Conservation (phyloP, 1,140 invertebrate species). For the Whitmania pigra region DNA sequence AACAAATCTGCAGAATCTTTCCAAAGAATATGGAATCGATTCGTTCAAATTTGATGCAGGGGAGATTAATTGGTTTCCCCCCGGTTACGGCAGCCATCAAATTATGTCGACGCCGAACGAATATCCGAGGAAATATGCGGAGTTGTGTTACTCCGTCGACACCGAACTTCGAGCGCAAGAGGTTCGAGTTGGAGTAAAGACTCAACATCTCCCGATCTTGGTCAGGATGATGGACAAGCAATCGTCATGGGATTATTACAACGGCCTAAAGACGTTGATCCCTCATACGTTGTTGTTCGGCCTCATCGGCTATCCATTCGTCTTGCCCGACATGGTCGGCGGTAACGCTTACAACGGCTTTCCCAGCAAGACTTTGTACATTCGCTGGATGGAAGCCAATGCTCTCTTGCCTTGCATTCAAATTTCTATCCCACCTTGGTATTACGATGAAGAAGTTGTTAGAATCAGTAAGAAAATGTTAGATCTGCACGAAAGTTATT, state of each 20-base stretch:
- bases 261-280: slow-evolving; percentile 70
- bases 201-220: slow-evolving; percentile 63
- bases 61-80: slow-evolving; percentile 70
- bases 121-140: slow-evolving; percentile 31
- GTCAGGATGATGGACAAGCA: slow-evolving; percentile 76
- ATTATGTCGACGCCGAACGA: slow-evolving; percentile 26
- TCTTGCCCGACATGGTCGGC: slow-evolving; percentile 81
- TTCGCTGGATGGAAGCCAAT: slow-evolving; percentile 74
- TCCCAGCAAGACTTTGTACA: slow-evolving; percentile 67
- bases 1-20: slow-evolving; percentile 49
- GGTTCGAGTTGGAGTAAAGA: slow-evolving; percentile 62
- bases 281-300: slow-evolving; percentile 70
- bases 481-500: slow-evolving; percentile 21
- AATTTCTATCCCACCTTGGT: slow-evolving; percentile 76
- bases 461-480: slow-evolving; percentile 26
- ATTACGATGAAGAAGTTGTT: slow-evolving; percentile 59
- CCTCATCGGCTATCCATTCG: slow-evolving; percentile 67
- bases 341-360: slow-evolving; percentile 56
- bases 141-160: slow-evolving; percentile 43
- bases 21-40: slow-evolving; percentile 55
- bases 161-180: slow-evolving; percentile 57
- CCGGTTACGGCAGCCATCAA: slow-evolving; percentile 31
- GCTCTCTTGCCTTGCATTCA: slow-evolving; percentile 74
- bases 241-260: slow-evolving; percentile 62
- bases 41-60: slow-evolving; percentile 88